Evolutionary conservation across 2,888 invertebrate genomes (phyloP).

Genomic region (Amblyjoppa proteus): DNA sequence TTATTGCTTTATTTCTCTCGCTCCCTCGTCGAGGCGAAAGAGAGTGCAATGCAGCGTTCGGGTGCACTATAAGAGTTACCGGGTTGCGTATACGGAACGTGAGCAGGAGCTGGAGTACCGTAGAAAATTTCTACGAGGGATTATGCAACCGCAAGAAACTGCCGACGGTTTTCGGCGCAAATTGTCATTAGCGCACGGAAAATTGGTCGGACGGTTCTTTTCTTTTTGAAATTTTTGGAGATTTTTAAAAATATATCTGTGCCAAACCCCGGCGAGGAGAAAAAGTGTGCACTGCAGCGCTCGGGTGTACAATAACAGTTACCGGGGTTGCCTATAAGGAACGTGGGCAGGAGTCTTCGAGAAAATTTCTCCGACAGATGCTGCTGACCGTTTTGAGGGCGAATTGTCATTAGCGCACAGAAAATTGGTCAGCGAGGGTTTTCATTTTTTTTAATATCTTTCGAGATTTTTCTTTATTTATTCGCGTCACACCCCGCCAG

Average conservation of each 20-base stretch:
- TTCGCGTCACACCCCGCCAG: slow-evolving; percentile 48
- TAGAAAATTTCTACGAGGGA: slow-evolving; percentile 3
- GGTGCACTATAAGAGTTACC: neutral
- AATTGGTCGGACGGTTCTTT: neutral
- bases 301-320: no score
- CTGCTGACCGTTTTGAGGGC: neutral
- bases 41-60: slow-evolving; percentile 28
- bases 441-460: neutral
- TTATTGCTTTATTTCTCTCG: slow-evolving; percentile 66
- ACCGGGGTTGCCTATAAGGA: no score
- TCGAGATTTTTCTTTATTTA: neutral
- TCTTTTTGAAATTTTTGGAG: neutral
- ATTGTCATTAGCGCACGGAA: neutral
- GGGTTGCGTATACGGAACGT: neutral
- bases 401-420: neutral
- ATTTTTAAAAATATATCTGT: neutral
- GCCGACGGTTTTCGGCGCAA: neutral
- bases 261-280: no score
- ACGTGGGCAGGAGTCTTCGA: no score
- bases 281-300: no score
- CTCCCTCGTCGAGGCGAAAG: slow-evolving; percentile 22
- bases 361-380: no score
- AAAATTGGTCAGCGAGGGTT: neutral
- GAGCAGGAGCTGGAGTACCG: neutral
- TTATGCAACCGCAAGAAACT: slow-evolving; percentile 6